A percentile compares a stretch with the other conserved stretches of the same genome.
Conservation (phyloP, 2,888 invertebrate species). For the Andrena marginata region DNA sequence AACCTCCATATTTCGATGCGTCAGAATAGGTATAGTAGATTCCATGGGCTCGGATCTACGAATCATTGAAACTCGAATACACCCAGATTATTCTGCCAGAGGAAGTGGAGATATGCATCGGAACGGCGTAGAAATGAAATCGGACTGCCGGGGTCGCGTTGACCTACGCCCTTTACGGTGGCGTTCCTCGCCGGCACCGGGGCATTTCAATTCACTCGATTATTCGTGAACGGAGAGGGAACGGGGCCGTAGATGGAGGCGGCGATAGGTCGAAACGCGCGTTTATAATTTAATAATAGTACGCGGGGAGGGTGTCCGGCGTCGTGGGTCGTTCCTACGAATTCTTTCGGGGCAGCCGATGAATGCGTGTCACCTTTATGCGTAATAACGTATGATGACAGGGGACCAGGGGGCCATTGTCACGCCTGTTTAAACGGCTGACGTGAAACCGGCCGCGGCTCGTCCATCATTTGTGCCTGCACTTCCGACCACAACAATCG, state of each 20-base stretch:
- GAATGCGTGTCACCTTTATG: constrained; percentile 74
- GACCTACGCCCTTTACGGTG: constrained; percentile 16
- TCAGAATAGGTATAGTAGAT: too few species aligned
- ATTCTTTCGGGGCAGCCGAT: constrained; percentile 47
- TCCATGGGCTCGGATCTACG: too few species aligned
- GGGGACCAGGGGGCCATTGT: constrained; percentile 71
- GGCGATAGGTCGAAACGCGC: constrained; percentile 54
- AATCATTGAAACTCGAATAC: too few species aligned
- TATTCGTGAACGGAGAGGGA: constrained; percentile 34
- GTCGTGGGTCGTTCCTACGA: constrained; percentile 25
- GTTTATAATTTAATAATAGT: constrained; percentile 68
- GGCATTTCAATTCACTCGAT: constrained; percentile 32
- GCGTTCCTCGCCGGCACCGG: constrained; percentile 3
- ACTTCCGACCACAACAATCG: constrained; percentile 25
- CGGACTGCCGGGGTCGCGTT: neutral
- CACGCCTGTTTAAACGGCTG: constrained; percentile 66
- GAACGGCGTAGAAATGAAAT: neutral
- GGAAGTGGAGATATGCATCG: too few species aligned
- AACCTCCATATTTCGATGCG: too few species aligned
- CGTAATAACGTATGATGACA: constrained; percentile 75
- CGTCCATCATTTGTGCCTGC: constrained; percentile 41
- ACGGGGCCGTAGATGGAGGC: constrained; percentile 23
- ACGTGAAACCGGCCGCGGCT: constrained; percentile 44
- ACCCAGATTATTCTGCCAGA: too few species aligned
- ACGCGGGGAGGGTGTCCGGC: constrained; percentile 25